phyloP scores from a whole-genome alignment of 2,888 invertebrate genomes.

The Hydropsyche betteni region DNA sequence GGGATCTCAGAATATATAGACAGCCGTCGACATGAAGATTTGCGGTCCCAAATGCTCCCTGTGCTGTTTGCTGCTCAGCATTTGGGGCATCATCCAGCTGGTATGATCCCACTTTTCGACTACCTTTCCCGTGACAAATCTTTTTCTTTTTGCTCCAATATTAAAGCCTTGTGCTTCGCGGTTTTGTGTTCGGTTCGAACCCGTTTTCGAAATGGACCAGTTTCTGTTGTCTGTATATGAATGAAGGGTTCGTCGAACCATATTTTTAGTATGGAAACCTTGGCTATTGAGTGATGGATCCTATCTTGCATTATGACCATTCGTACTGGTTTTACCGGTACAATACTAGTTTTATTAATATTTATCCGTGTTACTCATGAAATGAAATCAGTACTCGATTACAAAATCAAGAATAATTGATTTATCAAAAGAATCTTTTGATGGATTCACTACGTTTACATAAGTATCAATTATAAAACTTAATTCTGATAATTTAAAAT shows the following conservation, averaged over 20 bases:
- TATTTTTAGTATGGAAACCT: no score
- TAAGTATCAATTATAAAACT: no score
- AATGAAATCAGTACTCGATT: no score
- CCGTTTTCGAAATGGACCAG: background rate
- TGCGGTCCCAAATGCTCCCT: slow-evolving; percentile 94
- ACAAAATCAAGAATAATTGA: no score
- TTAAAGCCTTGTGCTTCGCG: background rate
- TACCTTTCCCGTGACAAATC: background rate
- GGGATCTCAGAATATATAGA: background rate
- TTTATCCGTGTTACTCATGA: no score
- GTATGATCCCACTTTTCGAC: slow-evolving; percentile 65
- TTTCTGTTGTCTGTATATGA: background rate
- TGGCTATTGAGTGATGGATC: no score
- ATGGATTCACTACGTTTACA: no score
- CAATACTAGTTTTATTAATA: no score
- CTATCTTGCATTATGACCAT: no score
- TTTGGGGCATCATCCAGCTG: slow-evolving; percentile 95
- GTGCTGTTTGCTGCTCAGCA: slow-evolving; percentile 88
- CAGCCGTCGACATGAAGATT: slow-evolving; percentile 68
- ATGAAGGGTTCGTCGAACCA: no score
- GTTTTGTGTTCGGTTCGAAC: background rate
- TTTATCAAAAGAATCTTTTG: no score
- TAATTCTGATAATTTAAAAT: no score
- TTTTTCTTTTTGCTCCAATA: background rate
- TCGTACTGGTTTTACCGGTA: background rate